Percentiles rank a stretch among this genome's conserved stretches.
Conservation (phyloP, 2,113 vertebrate genomes). For the Carassius gibelio region DNA sequence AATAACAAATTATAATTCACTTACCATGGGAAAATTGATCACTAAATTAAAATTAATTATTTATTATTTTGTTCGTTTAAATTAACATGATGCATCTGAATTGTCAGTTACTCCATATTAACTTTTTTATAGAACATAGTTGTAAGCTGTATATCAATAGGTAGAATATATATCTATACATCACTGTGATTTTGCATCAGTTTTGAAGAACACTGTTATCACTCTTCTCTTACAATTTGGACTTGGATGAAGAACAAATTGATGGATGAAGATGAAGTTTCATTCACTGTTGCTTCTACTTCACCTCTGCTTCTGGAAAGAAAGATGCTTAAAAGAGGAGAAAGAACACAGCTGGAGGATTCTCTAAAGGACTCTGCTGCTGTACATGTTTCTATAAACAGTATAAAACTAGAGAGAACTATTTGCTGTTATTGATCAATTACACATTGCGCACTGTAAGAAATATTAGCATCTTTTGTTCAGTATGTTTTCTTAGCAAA, state of each 20-base stretch:
- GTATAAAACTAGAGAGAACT: background rate
- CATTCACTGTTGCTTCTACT: background rate
- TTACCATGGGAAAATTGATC: background rate
- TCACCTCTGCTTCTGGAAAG: background rate
- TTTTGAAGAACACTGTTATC: background rate
- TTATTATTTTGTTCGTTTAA: background rate
- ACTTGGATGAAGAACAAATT: background rate
- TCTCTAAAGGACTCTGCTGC: background rate
- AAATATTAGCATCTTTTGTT: background rate
- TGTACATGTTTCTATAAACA: background rate
- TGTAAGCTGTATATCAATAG: background rate
- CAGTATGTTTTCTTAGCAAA: background rate
- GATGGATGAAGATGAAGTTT: slow-evolving; percentile 20
- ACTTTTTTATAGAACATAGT: background rate
- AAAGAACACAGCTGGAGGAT: background rate
- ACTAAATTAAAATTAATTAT: background rate
- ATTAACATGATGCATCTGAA: background rate
- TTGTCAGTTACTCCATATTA: background rate
- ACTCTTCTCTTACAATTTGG: background rate
- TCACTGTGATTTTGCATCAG: background rate
- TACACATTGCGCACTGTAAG: background rate
- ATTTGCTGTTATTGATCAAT: background rate
- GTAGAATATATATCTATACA: background rate
- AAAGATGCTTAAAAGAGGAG: background rate
- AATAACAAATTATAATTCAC: background rate